These are phyloP conservation scores for Junonia oenone DNA, from an alignment of 2,888 invertebrate species.

Conservation along the genomic window DNA sequence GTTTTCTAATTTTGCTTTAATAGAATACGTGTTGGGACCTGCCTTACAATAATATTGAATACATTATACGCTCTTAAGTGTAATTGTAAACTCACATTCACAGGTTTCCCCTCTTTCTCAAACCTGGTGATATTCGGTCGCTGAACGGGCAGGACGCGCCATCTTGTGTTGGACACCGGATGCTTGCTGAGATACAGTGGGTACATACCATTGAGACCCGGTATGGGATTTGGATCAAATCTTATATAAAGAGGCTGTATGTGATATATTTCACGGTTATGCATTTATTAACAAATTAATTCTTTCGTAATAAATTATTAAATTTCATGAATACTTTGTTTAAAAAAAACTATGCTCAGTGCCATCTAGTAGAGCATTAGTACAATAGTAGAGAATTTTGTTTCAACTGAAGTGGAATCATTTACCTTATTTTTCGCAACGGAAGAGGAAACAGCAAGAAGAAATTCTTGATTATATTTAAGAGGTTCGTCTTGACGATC, in stretches of 20 bases:
- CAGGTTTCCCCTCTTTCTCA: constrained; percentile 56
- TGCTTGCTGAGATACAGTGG: constrained; percentile 65
- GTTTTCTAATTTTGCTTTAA: not conserved
- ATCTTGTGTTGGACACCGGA: constrained; percentile 64
- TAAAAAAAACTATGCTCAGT: too few species aligned
- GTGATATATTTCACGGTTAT: not conserved
- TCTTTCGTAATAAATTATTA: too few species aligned
- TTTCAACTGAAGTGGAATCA: not conserved
- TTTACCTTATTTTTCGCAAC: constrained; percentile 47
- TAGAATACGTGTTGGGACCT: not conserved
- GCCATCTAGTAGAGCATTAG: not conserved
- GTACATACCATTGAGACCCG: constrained; percentile 57
- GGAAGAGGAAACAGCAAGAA: constrained; percentile 57
- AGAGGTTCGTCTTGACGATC: constrained; percentile 55
- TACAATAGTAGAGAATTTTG: not conserved
- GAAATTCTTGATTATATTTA: constrained; percentile 68
- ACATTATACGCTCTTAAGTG: not conserved
- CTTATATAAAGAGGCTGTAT: constrained; percentile 58
- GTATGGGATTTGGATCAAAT: constrained; percentile 65
- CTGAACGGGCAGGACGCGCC: constrained; percentile 62
- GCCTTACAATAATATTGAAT: not conserved
- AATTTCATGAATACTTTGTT: too few species aligned
- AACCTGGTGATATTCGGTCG: constrained; percentile 57
- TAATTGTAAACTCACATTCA: constrained; percentile 41
- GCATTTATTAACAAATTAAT: not conserved